These are phyloP conservation scores for Phortica okadai DNA, from an alignment of 2,888 invertebrate species.

Conservation along the genomic window DNA sequence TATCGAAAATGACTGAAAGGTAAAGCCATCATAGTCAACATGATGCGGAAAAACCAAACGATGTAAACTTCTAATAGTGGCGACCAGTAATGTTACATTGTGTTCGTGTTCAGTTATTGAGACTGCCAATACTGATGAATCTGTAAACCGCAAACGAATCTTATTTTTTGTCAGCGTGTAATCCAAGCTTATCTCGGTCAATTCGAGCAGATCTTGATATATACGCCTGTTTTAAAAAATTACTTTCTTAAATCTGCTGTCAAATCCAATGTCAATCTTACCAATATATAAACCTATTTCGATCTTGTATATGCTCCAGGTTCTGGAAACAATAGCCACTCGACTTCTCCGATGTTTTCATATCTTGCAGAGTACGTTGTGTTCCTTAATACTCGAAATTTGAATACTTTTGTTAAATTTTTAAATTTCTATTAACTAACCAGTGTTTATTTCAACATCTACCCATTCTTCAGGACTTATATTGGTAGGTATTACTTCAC, in stretches of 20 bases:
- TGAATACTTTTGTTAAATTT: no score
- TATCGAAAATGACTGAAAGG: constrained; percentile 83
- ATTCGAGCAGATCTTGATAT: constrained; percentile 89
- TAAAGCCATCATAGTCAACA: constrained; percentile 60
- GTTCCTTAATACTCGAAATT: constrained; percentile 84
- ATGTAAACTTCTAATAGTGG: constrained; percentile 94
- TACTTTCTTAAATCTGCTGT: no score
- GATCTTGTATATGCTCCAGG: constrained; percentile 80
- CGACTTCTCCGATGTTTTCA: constrained; percentile 92
- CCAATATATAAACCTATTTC: constrained; percentile 95
- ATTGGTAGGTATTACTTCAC: constrained; percentile 89
- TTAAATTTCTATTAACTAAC: no score
- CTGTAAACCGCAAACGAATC: constrained; percentile 88
- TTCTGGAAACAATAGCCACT: constrained; percentile 92
- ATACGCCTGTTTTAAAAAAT: no score
- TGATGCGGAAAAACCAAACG: constrained; percentile 82
- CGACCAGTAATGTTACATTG: constrained; percentile 87
- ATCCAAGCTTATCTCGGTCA: constrained; percentile 93
- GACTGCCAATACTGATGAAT: constrained; percentile 88
- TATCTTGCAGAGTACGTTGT: constrained; percentile 94
- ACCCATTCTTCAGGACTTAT: constrained; percentile 87
- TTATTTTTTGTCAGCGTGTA: constrained; percentile 87
- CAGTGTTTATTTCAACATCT: constrained; percentile 88
- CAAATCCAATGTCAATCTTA: no score
- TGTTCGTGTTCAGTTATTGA: constrained; percentile 84